Percentiles rank a stretch among this genome's conserved stretches.
Evolutionary conservation across 2,888 invertebrate genomes (phyloP).

Genomic region (Nipponacmea schrenckii): DNA sequence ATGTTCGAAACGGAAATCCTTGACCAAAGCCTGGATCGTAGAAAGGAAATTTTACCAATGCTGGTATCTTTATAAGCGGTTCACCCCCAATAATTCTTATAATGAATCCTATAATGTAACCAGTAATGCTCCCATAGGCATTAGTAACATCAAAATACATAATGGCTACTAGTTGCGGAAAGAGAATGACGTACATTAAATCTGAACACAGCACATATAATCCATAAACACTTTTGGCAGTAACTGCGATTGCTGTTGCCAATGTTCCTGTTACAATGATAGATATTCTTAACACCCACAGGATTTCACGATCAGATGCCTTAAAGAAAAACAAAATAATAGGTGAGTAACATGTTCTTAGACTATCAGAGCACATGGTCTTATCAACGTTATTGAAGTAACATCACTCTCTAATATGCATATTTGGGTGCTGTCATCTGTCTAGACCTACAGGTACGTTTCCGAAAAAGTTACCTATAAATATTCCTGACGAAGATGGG

Average conservation of each 20-base stretch:
- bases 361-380: too few relatives aligned
- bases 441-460: neutral
- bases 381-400: too few relatives aligned
- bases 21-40: neutral
- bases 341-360: too few relatives aligned
- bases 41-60: neutral
- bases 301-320: conserved; percentile 43
- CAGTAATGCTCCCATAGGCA: neutral
- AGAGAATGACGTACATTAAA: conserved; percentile 47
- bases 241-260: conserved; percentile 40
- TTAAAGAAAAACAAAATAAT: conserved; percentile 19
- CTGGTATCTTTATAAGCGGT: neutral
- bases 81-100: neutral
- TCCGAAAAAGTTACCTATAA: too few relatives aligned
- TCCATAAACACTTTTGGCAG: conserved; percentile 42
- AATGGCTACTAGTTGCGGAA: conserved; percentile 47
- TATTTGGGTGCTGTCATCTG: neutral
- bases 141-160: conserved; percentile 32
- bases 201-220: conserved; percentile 46
- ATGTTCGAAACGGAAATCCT: neutral
- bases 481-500: too few relatives aligned
- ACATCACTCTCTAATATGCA: too few relatives aligned
- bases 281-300: conserved; percentile 44
- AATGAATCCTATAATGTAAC: neutral
- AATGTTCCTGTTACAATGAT: conserved; percentile 36